Percentiles rank a stretch among this genome's conserved stretches.
Evolutionary conservation across 2,888 invertebrate species (phyloP).

Genomic region (Chrysolina oricalcia): DNA sequence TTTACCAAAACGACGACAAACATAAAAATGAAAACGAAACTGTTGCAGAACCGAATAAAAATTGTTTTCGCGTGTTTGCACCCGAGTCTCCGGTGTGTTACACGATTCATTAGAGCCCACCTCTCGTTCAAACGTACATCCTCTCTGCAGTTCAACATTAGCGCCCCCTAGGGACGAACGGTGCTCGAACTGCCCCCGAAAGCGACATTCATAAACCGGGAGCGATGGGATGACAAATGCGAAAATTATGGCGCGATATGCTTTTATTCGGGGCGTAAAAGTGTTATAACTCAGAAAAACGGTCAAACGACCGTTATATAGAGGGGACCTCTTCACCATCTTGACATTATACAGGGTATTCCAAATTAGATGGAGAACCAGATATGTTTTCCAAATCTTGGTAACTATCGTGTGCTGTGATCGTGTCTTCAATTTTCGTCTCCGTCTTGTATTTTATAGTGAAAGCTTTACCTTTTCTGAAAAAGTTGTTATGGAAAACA

Average conservation of each 20-base stretch:
- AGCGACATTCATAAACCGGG: constrained; percentile 5
- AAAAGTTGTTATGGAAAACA: too few relatives aligned
- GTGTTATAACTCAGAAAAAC: background rate
- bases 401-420: too few relatives aligned
- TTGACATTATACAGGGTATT: too few relatives aligned
- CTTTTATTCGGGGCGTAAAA: background rate
- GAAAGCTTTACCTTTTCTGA: too few relatives aligned
- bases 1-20: too few relatives aligned
- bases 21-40: constrained; percentile 26
- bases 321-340: background rate
- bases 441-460: too few relatives aligned
- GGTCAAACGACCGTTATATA: background rate
- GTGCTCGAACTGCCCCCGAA: constrained; percentile 4
- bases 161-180: constrained; percentile 7
- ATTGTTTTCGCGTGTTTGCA: constrained; percentile 35
- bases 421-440: too few relatives aligned
- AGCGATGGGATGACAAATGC: constrained; percentile 13
- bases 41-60: constrained; percentile 36
- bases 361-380: too few relatives aligned
- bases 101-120: constrained; percentile 4
- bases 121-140: background rate
- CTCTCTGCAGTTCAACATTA: constrained; percentile 11
- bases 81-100: constrained; percentile 27
- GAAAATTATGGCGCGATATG: constrained; percentile 1
- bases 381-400: too few relatives aligned